A percentile compares a stretch with the other conserved stretches of the same genome.
phyloP scores from a whole-genome alignment of 2,113 vertebrate species.

The Dinomys branickii region DNA sequence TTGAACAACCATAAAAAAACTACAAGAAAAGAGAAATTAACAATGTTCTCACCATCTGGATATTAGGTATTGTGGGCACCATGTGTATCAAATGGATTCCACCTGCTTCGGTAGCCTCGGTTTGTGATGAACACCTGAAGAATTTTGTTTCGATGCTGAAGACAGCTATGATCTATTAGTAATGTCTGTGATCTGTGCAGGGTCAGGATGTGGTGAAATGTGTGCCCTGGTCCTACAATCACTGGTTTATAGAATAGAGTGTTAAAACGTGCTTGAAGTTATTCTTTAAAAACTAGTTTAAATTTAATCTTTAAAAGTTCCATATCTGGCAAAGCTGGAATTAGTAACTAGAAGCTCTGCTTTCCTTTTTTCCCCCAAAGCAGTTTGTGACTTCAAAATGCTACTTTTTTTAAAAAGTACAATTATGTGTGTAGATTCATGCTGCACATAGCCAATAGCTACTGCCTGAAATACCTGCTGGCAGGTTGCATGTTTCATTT shows the following conservation, averaged over 20 bases:
- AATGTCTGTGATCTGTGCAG: conserved; percentile 11
- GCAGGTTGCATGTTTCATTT: conserved; percentile 70
- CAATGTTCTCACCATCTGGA: neutral
- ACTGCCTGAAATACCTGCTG: conserved; percentile 63
- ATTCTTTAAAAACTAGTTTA: conserved; percentile 62
- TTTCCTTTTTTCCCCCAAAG: conserved; percentile 51
- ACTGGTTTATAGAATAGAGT: neutral
- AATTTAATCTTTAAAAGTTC: conserved; percentile 71
- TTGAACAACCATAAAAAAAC: neutral
- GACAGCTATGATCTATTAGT: conserved; percentile 22
- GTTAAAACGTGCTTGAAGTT: conserved; percentile 57
- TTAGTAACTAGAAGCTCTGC: conserved; percentile 65
- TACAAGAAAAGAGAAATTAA: neutral
- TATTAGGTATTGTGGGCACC: neutral
- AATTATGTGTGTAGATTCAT: conserved; percentile 44
- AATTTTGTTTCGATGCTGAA: neutral
- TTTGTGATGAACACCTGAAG: neutral
- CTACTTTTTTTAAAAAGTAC: neutral
- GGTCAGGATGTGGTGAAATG: neutral
- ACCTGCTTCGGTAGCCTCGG: neutral
- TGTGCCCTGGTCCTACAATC: neutral
- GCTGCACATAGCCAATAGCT: conserved; percentile 56
- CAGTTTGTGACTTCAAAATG: conserved; percentile 73
- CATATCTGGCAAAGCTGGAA: conserved; percentile 65
- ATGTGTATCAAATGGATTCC: neutral